These are phyloP conservation scores for Meteorus sp. DNA, from an alignment of 1,140 invertebrate species.

Conservation along the genomic window DNA sequence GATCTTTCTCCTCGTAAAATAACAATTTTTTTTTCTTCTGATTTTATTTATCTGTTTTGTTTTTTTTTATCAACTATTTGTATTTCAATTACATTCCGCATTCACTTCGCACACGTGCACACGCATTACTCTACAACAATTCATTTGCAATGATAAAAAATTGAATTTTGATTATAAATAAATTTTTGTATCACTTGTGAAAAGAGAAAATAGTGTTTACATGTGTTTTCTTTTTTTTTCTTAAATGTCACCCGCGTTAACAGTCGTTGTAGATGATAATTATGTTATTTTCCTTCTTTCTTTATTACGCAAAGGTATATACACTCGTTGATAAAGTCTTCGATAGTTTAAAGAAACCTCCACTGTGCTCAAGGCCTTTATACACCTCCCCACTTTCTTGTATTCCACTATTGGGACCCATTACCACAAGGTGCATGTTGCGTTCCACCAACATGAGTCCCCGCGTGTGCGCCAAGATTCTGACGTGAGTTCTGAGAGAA, in stretches of 20 bases:
- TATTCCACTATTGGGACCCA: not conserved
- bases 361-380: conserved; percentile 21
- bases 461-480: conserved; percentile 12
- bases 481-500: conserved; percentile 22
- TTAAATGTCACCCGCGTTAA: no score
- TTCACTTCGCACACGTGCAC: conserved; percentile 13
- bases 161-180: no score
- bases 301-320: no score
- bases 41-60: no score
- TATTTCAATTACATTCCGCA: not conserved
- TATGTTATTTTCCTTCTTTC: no score
- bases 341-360: conserved; percentile 22
- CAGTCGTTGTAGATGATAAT: no score
- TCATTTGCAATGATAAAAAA: no score
- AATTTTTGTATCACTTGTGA: no score
- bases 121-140: conserved; percentile 10
- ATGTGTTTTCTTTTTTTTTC: no score
- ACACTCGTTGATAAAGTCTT: conserved; percentile 16
- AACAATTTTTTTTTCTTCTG: no score
- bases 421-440: not conserved
- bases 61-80: not conserved
- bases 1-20: no score
- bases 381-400: conserved; percentile 20
- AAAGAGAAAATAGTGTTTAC: no score
- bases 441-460: not conserved